phyloP scores from a whole-genome alignment of 1,140 invertebrate genomes.

The Drosophila pectinifera region DNA sequence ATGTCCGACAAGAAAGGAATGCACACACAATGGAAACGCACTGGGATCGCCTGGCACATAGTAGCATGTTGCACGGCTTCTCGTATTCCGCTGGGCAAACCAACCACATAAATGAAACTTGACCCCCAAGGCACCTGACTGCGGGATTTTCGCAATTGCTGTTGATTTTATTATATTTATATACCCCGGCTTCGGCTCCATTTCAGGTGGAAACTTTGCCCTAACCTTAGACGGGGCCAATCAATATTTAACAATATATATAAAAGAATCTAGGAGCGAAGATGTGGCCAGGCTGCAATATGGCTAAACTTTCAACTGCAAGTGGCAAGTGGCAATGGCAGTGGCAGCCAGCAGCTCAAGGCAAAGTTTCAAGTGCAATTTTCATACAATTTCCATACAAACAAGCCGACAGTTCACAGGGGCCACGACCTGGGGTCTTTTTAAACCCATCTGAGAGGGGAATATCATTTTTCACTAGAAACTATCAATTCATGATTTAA shows the following conservation, averaged over 20 bases:
- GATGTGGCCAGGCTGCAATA: slow-evolving; percentile 13
- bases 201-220: slow-evolving; percentile 33
- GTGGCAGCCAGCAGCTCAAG: slow-evolving; percentile 17
- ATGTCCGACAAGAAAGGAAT: slow-evolving; percentile 18
- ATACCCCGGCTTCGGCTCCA: slow-evolving; percentile 35
- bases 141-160: slow-evolving; percentile 31
- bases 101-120: slow-evolving; percentile 27
- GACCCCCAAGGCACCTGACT: slow-evolving; percentile 21
- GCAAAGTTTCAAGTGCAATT: slow-evolving; percentile 58
- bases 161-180: slow-evolving; percentile 45
- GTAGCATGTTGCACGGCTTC: slow-evolving; percentile 10
- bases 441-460: slow-evolving; percentile 16
- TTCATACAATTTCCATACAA: slow-evolving; percentile 45
- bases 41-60: slow-evolving; percentile 17
- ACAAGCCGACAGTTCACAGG: slow-evolving; percentile 25
- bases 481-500: slow-evolving; percentile 13
- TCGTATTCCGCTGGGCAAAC: slow-evolving; percentile 19
- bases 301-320: slow-evolving; percentile 58
- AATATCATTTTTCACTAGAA: slow-evolving; percentile 19
- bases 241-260: slow-evolving; percentile 35
- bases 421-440: slow-evolving; percentile 5
- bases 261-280: slow-evolving; percentile 2
- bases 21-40: slow-evolving; percentile 27
- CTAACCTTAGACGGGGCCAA: slow-evolving; percentile 28
- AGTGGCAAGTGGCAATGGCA: slow-evolving; percentile 48